A percentile compares a stretch with the other conserved stretches of the same genome.
Evolutionary conservation across 2,888 invertebrate genomes (phyloP).

Genomic region (Eurytoma californica): DNA sequence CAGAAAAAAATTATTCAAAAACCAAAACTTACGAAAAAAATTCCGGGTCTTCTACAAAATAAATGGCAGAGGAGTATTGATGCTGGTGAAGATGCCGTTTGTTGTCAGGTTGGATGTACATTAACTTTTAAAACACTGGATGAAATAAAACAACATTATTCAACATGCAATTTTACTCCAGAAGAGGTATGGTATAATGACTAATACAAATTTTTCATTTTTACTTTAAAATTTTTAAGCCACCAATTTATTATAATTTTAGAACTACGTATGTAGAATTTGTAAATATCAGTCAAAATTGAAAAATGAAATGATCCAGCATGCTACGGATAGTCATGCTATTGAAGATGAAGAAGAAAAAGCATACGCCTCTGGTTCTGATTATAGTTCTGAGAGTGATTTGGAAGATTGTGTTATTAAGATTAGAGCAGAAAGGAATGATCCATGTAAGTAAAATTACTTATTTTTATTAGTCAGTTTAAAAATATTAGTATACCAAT

Average conservation of each 20-base stretch:
- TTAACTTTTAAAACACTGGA: conserved; percentile 62
- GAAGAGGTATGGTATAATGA: conserved; percentile 57
- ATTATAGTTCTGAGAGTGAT: conserved; percentile 32
- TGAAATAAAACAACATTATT: conserved; percentile 67
- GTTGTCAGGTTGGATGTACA: conserved; percentile 68
- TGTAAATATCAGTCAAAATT: conserved; percentile 64
- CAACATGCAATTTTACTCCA: conserved; percentile 65
- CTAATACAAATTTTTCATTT: conserved; percentile 10
- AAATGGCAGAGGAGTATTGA: conserved; percentile 66
- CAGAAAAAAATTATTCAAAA: conserved; percentile 60
- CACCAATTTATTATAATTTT: conserved; percentile 23
- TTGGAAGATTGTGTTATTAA: conserved; percentile 34
- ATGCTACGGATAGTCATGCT: conserved; percentile 66
- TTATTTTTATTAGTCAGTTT: neutral
- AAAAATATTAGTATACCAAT: neutral
- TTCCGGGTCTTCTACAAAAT: conserved; percentile 62
- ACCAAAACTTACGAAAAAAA: conserved; percentile 56
- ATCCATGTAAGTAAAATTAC: conserved; percentile 23
- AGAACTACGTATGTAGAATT: conserved; percentile 69
- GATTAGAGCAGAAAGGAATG: conserved; percentile 4
- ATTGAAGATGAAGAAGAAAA: conserved; percentile 54
- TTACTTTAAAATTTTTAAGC: neutral
- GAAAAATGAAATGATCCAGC: conserved; percentile 64
- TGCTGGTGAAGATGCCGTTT: conserved; percentile 59
- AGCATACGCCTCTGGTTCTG: conserved; percentile 54